Conservation (phyloP, 2,888 invertebrate species). For the Osmoderma eremita region DNA sequence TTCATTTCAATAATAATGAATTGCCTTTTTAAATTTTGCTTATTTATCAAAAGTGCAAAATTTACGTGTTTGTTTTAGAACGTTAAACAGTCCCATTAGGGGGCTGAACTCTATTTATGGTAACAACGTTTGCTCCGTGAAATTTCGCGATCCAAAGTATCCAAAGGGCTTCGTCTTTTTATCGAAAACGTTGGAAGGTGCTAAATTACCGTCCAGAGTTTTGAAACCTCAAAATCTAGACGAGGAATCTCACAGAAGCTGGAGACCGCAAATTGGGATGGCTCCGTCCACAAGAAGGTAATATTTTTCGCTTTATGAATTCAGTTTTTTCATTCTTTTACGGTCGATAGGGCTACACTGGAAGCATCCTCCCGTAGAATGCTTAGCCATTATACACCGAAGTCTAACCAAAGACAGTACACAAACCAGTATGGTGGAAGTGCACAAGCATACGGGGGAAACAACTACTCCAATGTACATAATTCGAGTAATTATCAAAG, state of each 20-base stretch:
- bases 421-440: background rate
- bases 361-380: conserved; percentile 79
- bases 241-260: conserved; percentile 74
- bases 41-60: background rate
- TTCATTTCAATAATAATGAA: no score
- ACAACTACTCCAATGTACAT: conserved; percentile 20
- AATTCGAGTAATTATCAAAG: conserved; percentile 39
- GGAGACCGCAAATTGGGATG: conserved; percentile 80
- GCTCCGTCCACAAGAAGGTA: conserved; percentile 59
- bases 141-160: conserved; percentile 84
- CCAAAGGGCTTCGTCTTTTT: conserved; percentile 79
- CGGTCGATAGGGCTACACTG: conserved; percentile 72
- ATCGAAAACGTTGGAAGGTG: conserved; percentile 75
- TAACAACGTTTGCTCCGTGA: conserved; percentile 73
- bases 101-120: conserved; percentile 51
- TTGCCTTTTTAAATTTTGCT: background rate
- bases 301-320: conserved; percentile 2
- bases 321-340: conserved; percentile 41
- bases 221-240: conserved; percentile 81
- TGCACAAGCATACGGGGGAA: conserved; percentile 21
- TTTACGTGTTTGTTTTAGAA: conserved; percentile 61
- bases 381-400: conserved; percentile 69
- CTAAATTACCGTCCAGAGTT: conserved; percentile 77
- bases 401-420: conserved; percentile 37
- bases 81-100: conserved; percentile 59